Evolutionary conservation across 2,113 vertebrate species (phyloP).

Genomic region (Callipepla californica): DNA sequence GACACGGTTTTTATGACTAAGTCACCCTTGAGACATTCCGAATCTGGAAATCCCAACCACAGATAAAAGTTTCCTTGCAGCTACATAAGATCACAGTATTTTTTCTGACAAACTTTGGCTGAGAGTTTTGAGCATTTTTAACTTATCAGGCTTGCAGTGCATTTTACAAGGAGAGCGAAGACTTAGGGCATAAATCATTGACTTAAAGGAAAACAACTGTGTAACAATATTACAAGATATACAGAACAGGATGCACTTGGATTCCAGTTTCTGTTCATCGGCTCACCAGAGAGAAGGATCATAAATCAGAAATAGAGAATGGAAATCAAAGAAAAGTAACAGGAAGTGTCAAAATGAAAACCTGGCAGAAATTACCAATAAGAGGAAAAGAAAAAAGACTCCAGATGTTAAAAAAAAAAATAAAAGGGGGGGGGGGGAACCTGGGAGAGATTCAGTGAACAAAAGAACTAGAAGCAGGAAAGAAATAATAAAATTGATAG

Average conservation of each 20-base stretch:
- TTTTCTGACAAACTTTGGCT: constrained; percentile 56
- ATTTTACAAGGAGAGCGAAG: constrained; percentile 64
- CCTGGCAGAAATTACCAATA: constrained; percentile 68
- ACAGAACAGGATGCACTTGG: constrained; percentile 68
- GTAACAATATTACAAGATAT: constrained; percentile 64
- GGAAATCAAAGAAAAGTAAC: constrained; percentile 71
- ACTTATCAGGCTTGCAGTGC: constrained; percentile 21
- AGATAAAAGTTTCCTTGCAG: constrained; percentile 57
- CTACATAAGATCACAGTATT: constrained; percentile 29
- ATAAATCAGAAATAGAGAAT: constrained; percentile 67
- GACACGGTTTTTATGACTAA: constrained; percentile 58
- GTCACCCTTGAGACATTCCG: not conserved
- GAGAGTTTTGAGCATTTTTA: constrained; percentile 55
- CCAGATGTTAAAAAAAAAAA: constrained; percentile 48
- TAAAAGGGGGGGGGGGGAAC: not conserved
- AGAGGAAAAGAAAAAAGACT: constrained; percentile 48
- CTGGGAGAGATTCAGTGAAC: constrained; percentile 37
- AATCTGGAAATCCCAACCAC: constrained; percentile 52
- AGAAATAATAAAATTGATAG: constrained; percentile 1
- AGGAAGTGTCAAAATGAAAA: constrained; percentile 75
- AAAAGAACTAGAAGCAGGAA: constrained; percentile 40
- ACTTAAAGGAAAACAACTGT: constrained; percentile 72
- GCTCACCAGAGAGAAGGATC: constrained; percentile 52
- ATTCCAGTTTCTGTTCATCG: constrained; percentile 59
- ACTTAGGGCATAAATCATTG: constrained; percentile 59